Conservation (phyloP, 2,797 vertebrate genomes). For the Gouania willdenowi region DNA sequence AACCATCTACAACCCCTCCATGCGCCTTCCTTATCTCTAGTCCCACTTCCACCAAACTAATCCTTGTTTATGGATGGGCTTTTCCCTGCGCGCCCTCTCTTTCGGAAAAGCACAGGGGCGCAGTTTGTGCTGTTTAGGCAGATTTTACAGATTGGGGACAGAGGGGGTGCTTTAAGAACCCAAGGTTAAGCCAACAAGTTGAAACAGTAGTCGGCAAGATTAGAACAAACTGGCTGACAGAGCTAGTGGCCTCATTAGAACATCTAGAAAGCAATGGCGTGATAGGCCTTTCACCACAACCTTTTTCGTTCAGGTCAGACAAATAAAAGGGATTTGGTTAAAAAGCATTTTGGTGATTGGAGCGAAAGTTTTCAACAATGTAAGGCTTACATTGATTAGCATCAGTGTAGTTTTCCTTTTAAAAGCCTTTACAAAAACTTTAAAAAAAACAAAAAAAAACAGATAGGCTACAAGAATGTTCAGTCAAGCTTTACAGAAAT, state of each 20-base stretch:
- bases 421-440: too few relatives aligned
- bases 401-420: too few relatives aligned
- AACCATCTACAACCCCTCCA: too few relatives aligned
- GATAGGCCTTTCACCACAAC: not conserved
- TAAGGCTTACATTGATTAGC: too few relatives aligned
- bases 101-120: not conserved
- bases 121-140: constrained; percentile 25
- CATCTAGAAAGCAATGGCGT: constrained; percentile 12
- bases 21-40: constrained; percentile 26
- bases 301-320: constrained; percentile 6
- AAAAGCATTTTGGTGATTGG: too few relatives aligned
- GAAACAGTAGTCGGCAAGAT: constrained; percentile 25
- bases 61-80: constrained; percentile 64
- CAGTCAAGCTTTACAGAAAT: too few relatives aligned
- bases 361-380: too few relatives aligned
- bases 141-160: constrained; percentile 35
- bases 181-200: constrained; percentile 30
- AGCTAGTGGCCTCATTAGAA: constrained; percentile 12
- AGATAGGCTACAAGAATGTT: too few relatives aligned
- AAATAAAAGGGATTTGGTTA: too few relatives aligned
- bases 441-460: too few relatives aligned
- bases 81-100: constrained; percentile 54
- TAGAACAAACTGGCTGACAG: constrained; percentile 9
- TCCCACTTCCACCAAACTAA: constrained; percentile 47
- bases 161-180: constrained; percentile 27